phyloP scores from a whole-genome alignment of 2,113 vertebrate genomes.

The Halcyon malimbica region DNA sequence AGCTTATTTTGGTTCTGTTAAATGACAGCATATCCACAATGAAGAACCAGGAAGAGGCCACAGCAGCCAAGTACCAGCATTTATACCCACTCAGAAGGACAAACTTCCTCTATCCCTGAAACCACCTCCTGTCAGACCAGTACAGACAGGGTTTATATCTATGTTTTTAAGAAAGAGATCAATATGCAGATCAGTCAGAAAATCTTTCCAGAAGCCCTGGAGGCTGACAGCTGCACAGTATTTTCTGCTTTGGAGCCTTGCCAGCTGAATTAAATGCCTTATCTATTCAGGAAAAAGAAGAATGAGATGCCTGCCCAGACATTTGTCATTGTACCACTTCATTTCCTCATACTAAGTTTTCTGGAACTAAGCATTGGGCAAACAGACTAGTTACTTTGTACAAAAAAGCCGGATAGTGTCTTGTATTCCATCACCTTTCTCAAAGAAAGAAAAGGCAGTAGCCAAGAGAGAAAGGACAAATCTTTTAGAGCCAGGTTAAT shows the following conservation, averaged over 20 bases:
- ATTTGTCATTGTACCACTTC: not conserved
- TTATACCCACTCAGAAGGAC: not conserved
- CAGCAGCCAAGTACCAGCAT: not conserved
- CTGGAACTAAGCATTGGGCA: not conserved
- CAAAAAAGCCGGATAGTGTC: rapidly evolving
- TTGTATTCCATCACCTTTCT: not conserved
- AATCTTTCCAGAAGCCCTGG: not conserved
- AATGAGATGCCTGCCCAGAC: not conserved
- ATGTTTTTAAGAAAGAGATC: not conserved
- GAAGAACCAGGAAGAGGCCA: not conserved
- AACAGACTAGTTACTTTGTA: not conserved
- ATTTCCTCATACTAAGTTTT: not conserved
- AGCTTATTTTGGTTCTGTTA: not conserved
- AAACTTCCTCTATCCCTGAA: not conserved
- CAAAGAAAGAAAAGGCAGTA: not conserved
- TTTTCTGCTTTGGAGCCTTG: not conserved
- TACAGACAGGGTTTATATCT: not conserved
- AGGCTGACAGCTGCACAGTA: slow-evolving; percentile 30
- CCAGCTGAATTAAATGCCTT: not conserved
- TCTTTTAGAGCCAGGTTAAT: not conserved
- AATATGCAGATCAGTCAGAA: not conserved
- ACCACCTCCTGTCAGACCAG: not conserved
- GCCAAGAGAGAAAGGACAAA: not conserved
- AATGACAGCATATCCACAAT: rapidly evolving
- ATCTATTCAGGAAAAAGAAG: not conserved